These are phyloP conservation scores for Isurus oxyrinchus DNA, from an alignment of 2,113 vertebrate genomes.

Conservation along the genomic window DNA sequence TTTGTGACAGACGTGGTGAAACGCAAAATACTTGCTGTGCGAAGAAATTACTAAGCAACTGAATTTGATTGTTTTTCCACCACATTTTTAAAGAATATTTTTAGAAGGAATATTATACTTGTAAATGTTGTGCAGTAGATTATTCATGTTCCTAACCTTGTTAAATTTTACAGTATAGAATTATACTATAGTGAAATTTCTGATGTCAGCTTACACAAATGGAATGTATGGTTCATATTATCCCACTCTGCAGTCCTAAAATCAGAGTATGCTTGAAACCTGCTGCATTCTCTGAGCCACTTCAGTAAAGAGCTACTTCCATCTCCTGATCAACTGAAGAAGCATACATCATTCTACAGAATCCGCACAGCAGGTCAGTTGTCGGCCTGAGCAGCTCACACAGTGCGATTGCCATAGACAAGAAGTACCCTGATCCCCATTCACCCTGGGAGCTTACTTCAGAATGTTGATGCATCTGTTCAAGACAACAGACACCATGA, in stretches of 20 bases:
- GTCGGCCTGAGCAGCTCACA: neutral
- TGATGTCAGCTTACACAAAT: neutral
- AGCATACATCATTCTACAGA: slow-evolving; percentile 2
- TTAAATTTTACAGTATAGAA: neutral
- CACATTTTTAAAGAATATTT: neutral
- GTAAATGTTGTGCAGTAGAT: neutral
- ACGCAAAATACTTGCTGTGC: neutral
- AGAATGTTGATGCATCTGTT: slow-evolving; percentile 14
- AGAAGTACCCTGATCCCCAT: slow-evolving; percentile 15
- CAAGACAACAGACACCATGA: slow-evolving; percentile 16
- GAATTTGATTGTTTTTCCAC: neutral
- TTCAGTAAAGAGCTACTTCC: neutral
- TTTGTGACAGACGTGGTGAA: neutral
- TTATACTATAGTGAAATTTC: neutral
- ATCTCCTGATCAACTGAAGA: neutral
- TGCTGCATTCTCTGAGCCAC: neutral
- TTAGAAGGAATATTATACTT: neutral
- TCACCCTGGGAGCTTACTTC: slow-evolving; percentile 25
- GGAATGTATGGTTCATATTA: no score
- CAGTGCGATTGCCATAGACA: slow-evolving; percentile 11
- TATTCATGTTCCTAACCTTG: neutral
- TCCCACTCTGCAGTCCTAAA: neutral
- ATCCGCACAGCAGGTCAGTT: neutral
- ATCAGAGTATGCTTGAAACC: neutral
- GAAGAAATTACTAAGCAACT: neutral